Evolutionary conservation across 2,797 vertebrate genomes (phyloP).

Genomic region (Hydrophis major): DNA sequence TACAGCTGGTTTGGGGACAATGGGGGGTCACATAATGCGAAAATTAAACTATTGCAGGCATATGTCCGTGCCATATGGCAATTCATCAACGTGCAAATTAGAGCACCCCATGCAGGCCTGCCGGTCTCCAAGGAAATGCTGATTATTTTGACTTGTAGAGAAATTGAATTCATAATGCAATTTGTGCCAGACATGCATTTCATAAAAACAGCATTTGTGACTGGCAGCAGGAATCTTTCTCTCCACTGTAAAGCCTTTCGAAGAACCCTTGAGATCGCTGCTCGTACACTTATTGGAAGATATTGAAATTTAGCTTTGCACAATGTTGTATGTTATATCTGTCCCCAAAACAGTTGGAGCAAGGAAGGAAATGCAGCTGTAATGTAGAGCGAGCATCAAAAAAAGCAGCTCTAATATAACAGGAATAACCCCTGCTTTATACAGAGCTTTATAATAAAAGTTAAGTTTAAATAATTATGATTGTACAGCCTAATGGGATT

Average conservation of each 20-base stretch:
- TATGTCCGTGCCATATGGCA: neutral
- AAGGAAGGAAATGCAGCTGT: neutral
- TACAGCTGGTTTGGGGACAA: neutral
- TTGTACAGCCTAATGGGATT: neutral
- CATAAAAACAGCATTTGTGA: neutral
- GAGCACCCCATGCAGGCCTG: neutral
- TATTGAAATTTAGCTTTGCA: neutral
- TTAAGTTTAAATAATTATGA: neutral
- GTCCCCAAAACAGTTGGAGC: neutral
- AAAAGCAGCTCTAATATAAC: neutral
- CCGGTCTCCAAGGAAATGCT: neutral
- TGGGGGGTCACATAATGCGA: neutral
- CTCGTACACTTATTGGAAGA: neutral
- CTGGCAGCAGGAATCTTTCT: neutral
- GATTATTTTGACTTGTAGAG: neutral
- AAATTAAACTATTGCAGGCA: constrained; percentile 9
- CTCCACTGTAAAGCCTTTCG: neutral
- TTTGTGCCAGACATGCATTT: neutral
- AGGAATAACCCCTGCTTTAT: neutral
- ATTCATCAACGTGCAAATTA: neutral
- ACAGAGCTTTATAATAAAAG: neutral
- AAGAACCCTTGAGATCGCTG: neutral
- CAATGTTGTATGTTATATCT: neutral
- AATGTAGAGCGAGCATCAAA: neutral
- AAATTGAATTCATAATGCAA: neutral